Conservation (phyloP, 1,140 invertebrate genomes). For the Marisa cornuarietis region DNA sequence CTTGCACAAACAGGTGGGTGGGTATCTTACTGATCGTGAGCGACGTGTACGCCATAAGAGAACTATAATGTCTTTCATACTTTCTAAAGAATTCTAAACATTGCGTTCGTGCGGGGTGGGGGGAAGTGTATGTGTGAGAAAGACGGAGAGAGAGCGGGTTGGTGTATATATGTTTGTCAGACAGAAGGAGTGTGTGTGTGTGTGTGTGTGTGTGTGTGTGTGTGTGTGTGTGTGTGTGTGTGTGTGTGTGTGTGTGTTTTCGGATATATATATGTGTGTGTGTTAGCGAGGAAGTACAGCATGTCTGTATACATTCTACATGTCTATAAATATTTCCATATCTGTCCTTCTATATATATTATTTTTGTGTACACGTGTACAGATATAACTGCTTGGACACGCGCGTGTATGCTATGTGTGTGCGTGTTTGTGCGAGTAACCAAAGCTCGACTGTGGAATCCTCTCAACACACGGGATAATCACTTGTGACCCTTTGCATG, state of each 20-base stretch:
- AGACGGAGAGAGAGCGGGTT: background rate
- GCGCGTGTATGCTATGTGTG: conserved; percentile 11
- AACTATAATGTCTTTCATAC: too few relatives aligned
- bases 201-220: background rate
- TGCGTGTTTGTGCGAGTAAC: background rate
- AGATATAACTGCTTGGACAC: background rate
- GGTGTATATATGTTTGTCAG: background rate
- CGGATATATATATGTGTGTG: background rate
- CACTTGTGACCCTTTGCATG: too few relatives aligned
- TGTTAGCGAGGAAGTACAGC: background rate
- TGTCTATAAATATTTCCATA: background rate
- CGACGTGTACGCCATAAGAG: too few relatives aligned
- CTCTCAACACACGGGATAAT: too few relatives aligned
- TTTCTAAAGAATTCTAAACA: too few relatives aligned
- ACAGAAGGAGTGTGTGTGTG: background rate
- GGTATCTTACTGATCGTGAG: too few relatives aligned
- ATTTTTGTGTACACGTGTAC: too few relatives aligned
- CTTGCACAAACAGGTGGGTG: too few relatives aligned
- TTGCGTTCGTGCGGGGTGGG: background rate
- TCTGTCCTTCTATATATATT: background rate
- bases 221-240: background rate
- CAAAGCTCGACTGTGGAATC: too few relatives aligned
- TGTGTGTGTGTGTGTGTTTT: background rate
- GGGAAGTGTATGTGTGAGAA: background rate
- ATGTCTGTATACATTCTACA: background rate